Evolutionary conservation across 2,888 invertebrate species (phyloP), one percentile per base, ranked within the genome.

Genomic region (Leptopterna dolabrata): DNA sequence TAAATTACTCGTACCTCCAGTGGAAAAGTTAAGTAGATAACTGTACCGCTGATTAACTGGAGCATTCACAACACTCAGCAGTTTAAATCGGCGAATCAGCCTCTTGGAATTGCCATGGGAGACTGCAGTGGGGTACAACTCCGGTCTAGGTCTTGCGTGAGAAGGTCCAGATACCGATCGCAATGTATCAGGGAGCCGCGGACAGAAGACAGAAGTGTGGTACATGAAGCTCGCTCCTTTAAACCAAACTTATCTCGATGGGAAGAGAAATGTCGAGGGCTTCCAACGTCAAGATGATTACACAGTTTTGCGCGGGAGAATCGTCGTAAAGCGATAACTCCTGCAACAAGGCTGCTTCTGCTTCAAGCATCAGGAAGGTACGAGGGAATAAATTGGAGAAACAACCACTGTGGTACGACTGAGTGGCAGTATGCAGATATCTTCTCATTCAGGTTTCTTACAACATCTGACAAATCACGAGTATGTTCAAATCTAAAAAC

Each of bases 141-240:
- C 63, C 63, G 63, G 63, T 51, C 63, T 63, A 63, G 63, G 63
- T 27, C 63, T 63, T 63, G 63, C 63, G 63, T 63, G 63, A 63
- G 63, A 63, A 4, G 24, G 63, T 9, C 24, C 24, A 24, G 63
- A 63, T 63, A 63, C 63, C 24, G 24, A 63, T 63, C 63, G 63
- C 63, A 63, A 63, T 63, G 63, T 63, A 63, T 63, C 63, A 63
- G 63, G 63, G 63, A 63, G 63, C 63, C 63, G 63, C 63, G 63
- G 63, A 63, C 63, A 63, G 63, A 63, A 63, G 63, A 24, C 63
- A 63, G 63, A 63, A 63, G 63, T 63, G 63, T 63, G 63, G 63
- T 63, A 63, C 63, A 63, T 63, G 63, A 63, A 63, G 63, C 63
- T 63, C 63, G 63, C 63, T 63, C 63, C 63, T 63, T 27, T 63